Evolutionary conservation across 1,140 invertebrate genomes (phyloP).

Genomic region (Subanguina moxae): DNA sequence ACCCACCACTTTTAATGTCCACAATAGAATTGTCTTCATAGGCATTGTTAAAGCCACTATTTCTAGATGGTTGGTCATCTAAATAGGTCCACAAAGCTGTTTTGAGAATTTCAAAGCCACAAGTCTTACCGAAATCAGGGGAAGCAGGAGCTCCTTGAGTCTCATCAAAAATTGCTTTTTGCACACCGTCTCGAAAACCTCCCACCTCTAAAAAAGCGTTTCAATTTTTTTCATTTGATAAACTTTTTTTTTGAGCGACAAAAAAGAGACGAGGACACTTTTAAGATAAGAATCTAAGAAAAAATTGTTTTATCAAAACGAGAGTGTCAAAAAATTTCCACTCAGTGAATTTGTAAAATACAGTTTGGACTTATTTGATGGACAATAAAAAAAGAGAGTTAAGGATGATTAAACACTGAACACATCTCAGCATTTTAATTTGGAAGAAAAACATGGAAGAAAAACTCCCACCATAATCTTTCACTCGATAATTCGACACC

Average conservation of each 20-base stretch:
- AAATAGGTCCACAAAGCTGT: too few species aligned
- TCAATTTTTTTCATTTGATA: too few species aligned
- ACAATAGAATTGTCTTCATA: constrained; percentile 49
- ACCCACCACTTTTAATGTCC: constrained; percentile 27
- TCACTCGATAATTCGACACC: too few species aligned
- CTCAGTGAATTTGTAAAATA: too few species aligned
- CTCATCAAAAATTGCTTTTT: constrained; percentile 54
- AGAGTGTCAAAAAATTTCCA: too few species aligned
- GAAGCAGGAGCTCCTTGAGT: constrained; percentile 14
- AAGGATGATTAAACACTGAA: too few species aligned
- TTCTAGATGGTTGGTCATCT: too few species aligned
- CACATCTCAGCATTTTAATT: too few species aligned
- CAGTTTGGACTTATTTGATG: neutral
- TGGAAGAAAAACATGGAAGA: too few species aligned
- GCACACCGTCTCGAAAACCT: constrained; percentile 48
- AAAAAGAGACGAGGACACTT: constrained; percentile 6
- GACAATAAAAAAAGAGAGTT: neutral
- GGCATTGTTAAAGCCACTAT: constrained; percentile 17
- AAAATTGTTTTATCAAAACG: neutral
- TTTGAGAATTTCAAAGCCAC: neutral
- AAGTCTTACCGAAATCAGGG: constrained; percentile 28
- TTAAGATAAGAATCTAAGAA: neutral
- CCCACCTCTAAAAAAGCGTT: constrained; percentile 22
- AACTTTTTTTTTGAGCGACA: too few species aligned
- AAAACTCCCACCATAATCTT: too few species aligned